Evolutionary conservation across 2,888 invertebrate species (phyloP), one percentile per base, ranked within the genome.

Genomic region (Pomacea canaliculata): DNA sequence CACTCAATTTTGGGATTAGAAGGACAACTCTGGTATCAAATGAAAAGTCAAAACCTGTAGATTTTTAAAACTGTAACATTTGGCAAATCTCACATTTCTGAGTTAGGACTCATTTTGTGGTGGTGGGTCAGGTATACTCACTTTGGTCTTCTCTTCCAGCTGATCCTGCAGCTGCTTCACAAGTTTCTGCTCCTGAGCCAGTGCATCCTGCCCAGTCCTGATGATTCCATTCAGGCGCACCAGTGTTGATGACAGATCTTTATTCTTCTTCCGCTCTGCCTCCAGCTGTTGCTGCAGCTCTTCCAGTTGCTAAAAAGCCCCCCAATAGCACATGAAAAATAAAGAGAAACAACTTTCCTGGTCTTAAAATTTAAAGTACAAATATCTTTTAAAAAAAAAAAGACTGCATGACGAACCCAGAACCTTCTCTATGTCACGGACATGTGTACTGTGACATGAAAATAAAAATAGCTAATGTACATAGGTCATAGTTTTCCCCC

Each of bases 121-220:
- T 37, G 37, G 37, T 37, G 37, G 37, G 37, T 37, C 37, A 37
- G 3, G 37, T 37, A 37, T 37, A 5, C 71, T 78, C 76, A 81
- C 80, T 77, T 77, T 71, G 62, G 74, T 76, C 71, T 79, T 79
- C 27, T 76, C 83, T 48, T 84, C 81, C 46, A 91, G 81, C 81
- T 90, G 88, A 76, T 85, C 83, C 78, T 87, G 83, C 70, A 91
- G 81, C 76, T 88, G 83, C 71, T 85, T 83, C 27, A 90, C 90
- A 51, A 85, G 79, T 70, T 87, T 86, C 82, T 91, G 90, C 79
- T 91, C 91, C 76, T 87, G 87, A 37, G 84, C 82, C 27, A 91
- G 81, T 16, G 91, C 89, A 82, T 90, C 91, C 80, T 90, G 89
- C 3, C 91, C 91, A 23, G 89, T 90, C 83, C 89, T 90, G 75